phyloP scores from a whole-genome alignment of 2,113 vertebrate species.

The Laticauda laticaudata region DNA sequence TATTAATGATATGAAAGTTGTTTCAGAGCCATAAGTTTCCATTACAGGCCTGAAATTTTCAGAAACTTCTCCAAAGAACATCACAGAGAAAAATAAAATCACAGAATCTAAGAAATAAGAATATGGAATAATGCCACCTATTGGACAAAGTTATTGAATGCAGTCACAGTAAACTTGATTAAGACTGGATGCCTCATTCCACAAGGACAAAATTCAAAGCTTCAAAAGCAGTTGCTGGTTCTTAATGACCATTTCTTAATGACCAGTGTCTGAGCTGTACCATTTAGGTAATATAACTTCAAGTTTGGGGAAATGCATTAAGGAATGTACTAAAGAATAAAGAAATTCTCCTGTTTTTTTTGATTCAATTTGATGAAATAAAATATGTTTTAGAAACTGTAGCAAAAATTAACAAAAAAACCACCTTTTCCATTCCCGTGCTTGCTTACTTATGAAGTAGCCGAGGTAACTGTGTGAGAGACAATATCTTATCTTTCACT shows the following conservation, averaged over 20 bases:
- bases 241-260: neutral
- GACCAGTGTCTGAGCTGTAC: neutral
- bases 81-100: neutral
- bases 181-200: neutral
- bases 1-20: neutral
- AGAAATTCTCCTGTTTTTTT: neutral
- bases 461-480: neutral
- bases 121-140: neutral
- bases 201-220: neutral
- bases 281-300: neutral
- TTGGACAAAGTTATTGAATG: neutral
- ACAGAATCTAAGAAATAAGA: neutral
- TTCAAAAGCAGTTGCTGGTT: neutral
- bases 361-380: neutral
- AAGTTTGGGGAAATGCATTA: neutral
- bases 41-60: neutral
- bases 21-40: neutral
- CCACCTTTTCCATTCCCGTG: neutral
- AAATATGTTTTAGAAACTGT: neutral
- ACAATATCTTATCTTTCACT: neutral
- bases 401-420: neutral
- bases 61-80: neutral
- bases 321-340: neutral
- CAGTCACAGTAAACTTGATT: neutral
- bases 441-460: neutral